Base-by-base conservation (phyloP, 2,113 vertebrate genomes). In the Zosterops japonicus region DNA sequence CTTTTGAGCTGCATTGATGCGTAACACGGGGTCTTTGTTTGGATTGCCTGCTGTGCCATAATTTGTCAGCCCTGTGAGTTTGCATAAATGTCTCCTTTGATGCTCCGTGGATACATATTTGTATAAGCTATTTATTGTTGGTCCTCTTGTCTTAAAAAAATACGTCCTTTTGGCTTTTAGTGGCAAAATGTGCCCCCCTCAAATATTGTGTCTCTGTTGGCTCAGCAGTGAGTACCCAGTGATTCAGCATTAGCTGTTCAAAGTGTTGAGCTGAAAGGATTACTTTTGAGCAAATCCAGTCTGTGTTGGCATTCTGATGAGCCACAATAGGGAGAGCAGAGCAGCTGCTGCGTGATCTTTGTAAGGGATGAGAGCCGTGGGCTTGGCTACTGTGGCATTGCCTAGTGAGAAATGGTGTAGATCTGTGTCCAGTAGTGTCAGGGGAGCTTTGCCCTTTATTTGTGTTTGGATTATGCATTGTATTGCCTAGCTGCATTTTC, bases 181-280 rank as follows among this genome's bases (percentile, higher is more conserved):
- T 92, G 86, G 72, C 83, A 91, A 87, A 93, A 84, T 76, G 41
- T 81, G 22, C 28, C 29, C 25, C 39, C 24, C 36, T 93, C 31
- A 56, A 23, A 91, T 92, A 71, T 60, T 89, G n/a, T n/a, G n/a
- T n/a, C n/a, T 74, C 13, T 70, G 29, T 89, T 96, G 90, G 85
- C 90, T 96, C 41, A 89, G 70, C 76, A 89, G 65, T 20, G 56
- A 92, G 64, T 27, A 65, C 46, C 71, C 55, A 52, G 84, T 95
- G 95, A 96, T 95, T 91, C 91, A 94, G 86, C 94, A 92, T 84
- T 83, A 90, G 89, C 29, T 52, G 63, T 56, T 93, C 39, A 16
- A 36, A 75, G 41, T 56, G 46, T 90, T 83, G 31, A 93, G 63
- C 80, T 52, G 72, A 52, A 87, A 41, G 72, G 60, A 92, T 92